Base-by-base conservation (phyloP, 2,797 vertebrate genomes). In the Falco berigora region DNA sequence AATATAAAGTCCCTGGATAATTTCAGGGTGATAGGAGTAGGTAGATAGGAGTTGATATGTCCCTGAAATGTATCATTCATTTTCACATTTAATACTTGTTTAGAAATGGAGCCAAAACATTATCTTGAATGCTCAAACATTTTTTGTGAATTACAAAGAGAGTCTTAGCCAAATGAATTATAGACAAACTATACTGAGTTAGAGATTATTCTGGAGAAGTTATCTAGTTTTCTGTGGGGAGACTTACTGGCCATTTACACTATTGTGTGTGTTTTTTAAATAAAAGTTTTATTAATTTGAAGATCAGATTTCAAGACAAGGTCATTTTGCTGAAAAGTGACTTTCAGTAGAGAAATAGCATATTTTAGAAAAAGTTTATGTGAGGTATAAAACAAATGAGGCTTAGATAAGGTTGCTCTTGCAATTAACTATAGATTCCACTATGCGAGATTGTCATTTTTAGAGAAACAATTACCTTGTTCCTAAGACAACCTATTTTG, bases 51-150 rank as follows among this genome's bases (percentile, higher is more conserved):
- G 73, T 56, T 82, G 52, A 20, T 76, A 47, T 47, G 50, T 90
- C 86, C 73, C 90, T 97, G 92, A 96, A 94, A 96, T 85, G 40
- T 83, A 86, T 66, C 6, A 47, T 96, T 77, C 78, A 76, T 92
- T 94, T 96, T 94, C 80, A 74, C 86, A 36, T 88, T 77, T 96
- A 94, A 72, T 95, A 61, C 61, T 79, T 90, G 28, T 49, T 96
- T 52, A 66, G 85, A 83, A 96, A 92, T 74, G 34, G 85, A 86
- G 74, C 61, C 91, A 81, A 93, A 83, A 47, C 27, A 25, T 91
- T 78, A 86, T 81, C 50, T 72, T 66, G 17, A 91, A 55, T 62
- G 69, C 74, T 90, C 23, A 80, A 15, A 19, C 15, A 34, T 74
- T 25, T 76, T 14, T 36, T 61, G 12, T 44, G 50, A 82, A 47